Conservation (phyloP, 2,888 invertebrate species). For the Eupithecia insigniata region DNA sequence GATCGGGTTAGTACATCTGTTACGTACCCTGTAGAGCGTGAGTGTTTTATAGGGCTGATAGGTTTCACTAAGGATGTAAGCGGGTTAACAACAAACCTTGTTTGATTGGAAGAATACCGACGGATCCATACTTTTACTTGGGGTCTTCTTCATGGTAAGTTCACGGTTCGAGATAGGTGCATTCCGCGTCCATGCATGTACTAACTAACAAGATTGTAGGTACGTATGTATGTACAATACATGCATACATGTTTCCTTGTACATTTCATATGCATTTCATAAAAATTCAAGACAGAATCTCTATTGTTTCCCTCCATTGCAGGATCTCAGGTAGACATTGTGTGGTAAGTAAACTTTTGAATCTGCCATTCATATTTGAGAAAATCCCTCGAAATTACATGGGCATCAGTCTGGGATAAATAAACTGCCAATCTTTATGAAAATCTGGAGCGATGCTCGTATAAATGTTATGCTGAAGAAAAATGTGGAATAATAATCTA, state of each 20-base stretch:
- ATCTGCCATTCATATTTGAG: slow-evolving; percentile 20
- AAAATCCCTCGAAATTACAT: slow-evolving; percentile 25
- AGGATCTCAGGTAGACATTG: slow-evolving; percentile 29
- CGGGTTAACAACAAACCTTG: too few relatives aligned
- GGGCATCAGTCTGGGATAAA: not conserved
- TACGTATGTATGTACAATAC: too few relatives aligned
- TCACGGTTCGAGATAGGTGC: too few relatives aligned
- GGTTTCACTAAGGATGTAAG: too few relatives aligned
- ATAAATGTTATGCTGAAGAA: slow-evolving; percentile 1
- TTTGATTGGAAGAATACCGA: too few relatives aligned
- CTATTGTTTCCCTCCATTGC: slow-evolving; percentile 5
- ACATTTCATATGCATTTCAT: not conserved
- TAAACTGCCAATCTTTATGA: slow-evolving; percentile 8
- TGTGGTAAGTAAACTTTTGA: slow-evolving; percentile 15
- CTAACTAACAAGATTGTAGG: too few relatives aligned
- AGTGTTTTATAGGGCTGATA: too few relatives aligned
- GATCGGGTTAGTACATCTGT: too few relatives aligned
- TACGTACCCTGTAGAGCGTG: too few relatives aligned
- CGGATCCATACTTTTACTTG: too few relatives aligned
- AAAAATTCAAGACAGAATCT: not conserved
- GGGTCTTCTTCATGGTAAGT: too few relatives aligned
- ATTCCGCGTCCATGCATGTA: too few relatives aligned
- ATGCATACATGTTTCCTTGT: not conserved
- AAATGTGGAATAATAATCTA: not conserved
- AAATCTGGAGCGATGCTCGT: not conserved